Evolutionary conservation across 2,888 invertebrate species (phyloP).

Genomic region (Orthosia cruda): DNA sequence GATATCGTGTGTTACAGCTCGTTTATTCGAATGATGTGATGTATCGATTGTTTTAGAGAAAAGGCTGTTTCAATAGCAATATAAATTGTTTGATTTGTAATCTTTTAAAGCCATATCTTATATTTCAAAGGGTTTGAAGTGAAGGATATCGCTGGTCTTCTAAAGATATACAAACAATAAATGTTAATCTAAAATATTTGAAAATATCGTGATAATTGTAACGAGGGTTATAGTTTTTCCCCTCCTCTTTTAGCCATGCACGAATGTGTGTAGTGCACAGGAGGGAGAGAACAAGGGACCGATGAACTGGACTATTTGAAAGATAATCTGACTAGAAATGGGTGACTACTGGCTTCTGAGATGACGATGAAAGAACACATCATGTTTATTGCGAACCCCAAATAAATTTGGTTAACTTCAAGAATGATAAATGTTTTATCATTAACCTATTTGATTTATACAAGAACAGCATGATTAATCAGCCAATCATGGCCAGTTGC

Average conservation of each 20-base stretch:
- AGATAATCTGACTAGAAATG: neutral
- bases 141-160: neutral
- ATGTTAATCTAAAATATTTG: no score
- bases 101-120: neutral
- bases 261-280: neutral
- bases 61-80: neutral
- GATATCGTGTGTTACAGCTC: constrained; percentile 40
- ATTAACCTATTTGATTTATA: neutral
- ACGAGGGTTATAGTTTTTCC: no score
- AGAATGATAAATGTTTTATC: neutral
- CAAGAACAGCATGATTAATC: neutral
- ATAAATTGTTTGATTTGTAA: neutral
- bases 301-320: neutral
- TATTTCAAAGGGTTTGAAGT: neutral
- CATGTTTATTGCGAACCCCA: neutral
- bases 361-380: neutral
- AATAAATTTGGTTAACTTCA: neutral
- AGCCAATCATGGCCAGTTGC: no score
- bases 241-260: no score
- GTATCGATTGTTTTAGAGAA: constrained; percentile 32
- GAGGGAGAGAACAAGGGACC: neutral
- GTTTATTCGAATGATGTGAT: constrained; percentile 31
- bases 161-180: no score
- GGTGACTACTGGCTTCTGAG: neutral
- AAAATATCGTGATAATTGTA: no score